These are phyloP conservation scores for Nanorana parkeri DNA, from an alignment of 2,113 vertebrate species.

Conservation along the genomic window DNA sequence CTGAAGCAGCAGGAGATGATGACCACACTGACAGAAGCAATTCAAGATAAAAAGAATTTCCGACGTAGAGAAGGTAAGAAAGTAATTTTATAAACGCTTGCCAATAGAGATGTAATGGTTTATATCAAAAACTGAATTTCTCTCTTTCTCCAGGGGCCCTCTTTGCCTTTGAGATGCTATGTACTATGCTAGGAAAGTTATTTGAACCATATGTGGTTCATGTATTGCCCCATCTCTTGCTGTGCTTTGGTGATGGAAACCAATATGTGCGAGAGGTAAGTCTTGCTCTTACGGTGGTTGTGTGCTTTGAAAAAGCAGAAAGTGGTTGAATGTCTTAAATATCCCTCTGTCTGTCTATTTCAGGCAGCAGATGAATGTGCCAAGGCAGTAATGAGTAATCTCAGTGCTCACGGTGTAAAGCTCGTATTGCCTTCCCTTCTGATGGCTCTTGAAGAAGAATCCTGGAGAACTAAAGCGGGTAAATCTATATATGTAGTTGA, in stretches of 20 bases:
- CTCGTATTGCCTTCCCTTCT: slow-evolving; percentile 94
- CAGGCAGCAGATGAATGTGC: slow-evolving; percentile 98
- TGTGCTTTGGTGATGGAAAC: slow-evolving; percentile 98
- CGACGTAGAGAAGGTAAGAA: slow-evolving; percentile 89
- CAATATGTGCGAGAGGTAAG: slow-evolving; percentile 97
- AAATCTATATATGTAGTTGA: slow-evolving; percentile 35
- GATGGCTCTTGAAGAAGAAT: slow-evolving; percentile 95
- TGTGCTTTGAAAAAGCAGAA: not conserved
- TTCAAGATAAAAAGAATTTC: slow-evolving; percentile 99
- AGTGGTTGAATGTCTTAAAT: not conserved
- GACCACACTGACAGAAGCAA: slow-evolving; percentile 91
- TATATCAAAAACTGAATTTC: not conserved
- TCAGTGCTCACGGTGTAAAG: slow-evolving; percentile 97
- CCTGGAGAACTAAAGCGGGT: slow-evolving; percentile 99
- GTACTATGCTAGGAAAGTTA: slow-evolving; percentile 96
- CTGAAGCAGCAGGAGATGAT: slow-evolving; percentile 99
- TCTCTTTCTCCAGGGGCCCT: slow-evolving; percentile 79
- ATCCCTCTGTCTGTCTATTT: slow-evolving; percentile 47
- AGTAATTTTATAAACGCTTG: not conserved
- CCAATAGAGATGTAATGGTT: not conserved
- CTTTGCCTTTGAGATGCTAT: slow-evolving; percentile 98
- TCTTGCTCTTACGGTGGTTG: not conserved
- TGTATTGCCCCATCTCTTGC: slow-evolving; percentile 91
- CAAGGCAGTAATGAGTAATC: slow-evolving; percentile 97
- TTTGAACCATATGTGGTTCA: slow-evolving; percentile 98